Evolutionary conservation across 2,797 vertebrate genomes (phyloP), one percentile per base, ranked within the genome.

Genomic region (Cuniculus paca): DNA sequence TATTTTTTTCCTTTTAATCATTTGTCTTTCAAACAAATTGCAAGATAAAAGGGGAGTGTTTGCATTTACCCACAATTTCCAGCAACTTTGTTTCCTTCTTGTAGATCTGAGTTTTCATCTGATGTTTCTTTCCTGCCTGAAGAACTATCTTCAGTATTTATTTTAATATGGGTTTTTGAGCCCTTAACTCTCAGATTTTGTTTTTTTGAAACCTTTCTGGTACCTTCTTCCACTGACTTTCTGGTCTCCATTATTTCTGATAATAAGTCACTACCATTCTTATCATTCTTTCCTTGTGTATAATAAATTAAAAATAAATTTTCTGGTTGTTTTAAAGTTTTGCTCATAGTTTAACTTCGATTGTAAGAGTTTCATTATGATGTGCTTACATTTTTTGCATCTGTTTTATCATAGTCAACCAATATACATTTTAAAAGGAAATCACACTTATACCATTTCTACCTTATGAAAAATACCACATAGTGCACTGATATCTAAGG

Each of bases 1-100:
- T 94, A 19, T 36, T 68, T 90, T 70, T 78, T 68, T 68, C 19
- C 63, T 95, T 45, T 86, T 60, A 78, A 78, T 90, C 22, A 79
- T 17, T 95, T 95, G 8, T 42, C 28, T 63, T 91, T 85, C 58
- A 26, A 80, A 91, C 10, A 86, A 86, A 60, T 86, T 54, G 31
- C 13, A 74, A 87, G 79, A 56, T 56, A 24, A 52, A 56, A 50
- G 61, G n/a, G 26, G 8, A 10, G 14, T 70, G 39, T 90, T 85
- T 60, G 58, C 28, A 79, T 60, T 90, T 65, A 45, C 8, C n/a
- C 26, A 75, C 34, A 52, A 42, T 84, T 74, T 75, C 26, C 58
- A 74, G 70, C 20, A 70, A 39, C 61, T 24, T 61, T 52, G n/a
- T 61, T 42, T 61, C 12, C n/a, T 84, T 74, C 56, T 24, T 20